These are phyloP conservation scores for Glaucomys volans DNA, from an alignment of 2,113 vertebrate species.

Conservation along the genomic window DNA sequence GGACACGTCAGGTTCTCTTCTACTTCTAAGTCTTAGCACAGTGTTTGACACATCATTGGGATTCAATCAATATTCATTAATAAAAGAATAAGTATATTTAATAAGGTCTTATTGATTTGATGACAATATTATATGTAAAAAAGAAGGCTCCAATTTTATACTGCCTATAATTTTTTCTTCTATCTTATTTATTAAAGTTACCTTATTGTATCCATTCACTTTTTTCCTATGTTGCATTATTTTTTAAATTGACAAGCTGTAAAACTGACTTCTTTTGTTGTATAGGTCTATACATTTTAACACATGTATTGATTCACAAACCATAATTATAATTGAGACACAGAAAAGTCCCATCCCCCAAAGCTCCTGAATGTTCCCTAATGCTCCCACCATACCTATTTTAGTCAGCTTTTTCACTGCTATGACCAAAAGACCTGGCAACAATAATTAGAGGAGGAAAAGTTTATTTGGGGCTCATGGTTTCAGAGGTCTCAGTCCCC, in stretches of 20 bases:
- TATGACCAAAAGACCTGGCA: too few species aligned
- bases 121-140: not conserved
- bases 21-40: not conserved
- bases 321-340: not conserved
- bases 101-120: not conserved
- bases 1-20: not conserved
- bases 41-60: not conserved
- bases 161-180: not conserved
- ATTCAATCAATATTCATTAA: not conserved
- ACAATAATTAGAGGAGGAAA: too few species aligned
- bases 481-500: too few species aligned
- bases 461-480: too few species aligned
- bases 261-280: not conserved
- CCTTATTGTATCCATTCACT: not conserved
- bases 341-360: not conserved
- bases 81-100: not conserved
- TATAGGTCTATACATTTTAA: not conserved
- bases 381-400: too few species aligned
- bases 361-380: not conserved
- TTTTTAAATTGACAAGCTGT: not conserved
- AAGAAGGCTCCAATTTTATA: not conserved
- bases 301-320: not conserved
- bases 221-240: not conserved
- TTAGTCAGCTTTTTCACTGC: not conserved
- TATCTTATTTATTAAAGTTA: not conserved